Evolutionary conservation across 2,797 vertebrate genomes (phyloP), one percentile per base, ranked within the genome.

Genomic region (Astyanax mexicanus): DNA sequence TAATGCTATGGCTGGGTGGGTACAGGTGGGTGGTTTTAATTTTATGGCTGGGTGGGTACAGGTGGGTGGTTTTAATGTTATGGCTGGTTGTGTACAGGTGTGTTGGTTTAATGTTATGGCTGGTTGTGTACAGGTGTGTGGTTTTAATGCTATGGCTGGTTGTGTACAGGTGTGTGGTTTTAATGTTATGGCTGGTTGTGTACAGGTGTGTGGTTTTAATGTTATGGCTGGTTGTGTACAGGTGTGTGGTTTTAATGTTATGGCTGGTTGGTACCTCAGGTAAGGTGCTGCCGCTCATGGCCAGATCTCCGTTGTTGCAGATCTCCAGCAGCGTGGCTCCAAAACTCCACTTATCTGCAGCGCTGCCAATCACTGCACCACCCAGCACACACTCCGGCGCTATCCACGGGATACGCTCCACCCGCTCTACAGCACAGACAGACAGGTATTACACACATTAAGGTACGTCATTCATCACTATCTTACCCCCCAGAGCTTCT

Each of bases 321-420:
- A 99, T 98, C 80, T 99, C 98, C 38, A 98, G 90, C 57, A 99
- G 81, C 0, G 96, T 98, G 25, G 93, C 92, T 0, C 97, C 97
- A 4, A 98, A 99, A 76, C 97, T 96, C 98, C 97, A 99, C 60
- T 98, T 96, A 84, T 99, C 98, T 0, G 93, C 92, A 0, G 94
- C 89, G 0, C 82, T 88, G 58, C 90, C 88, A 11, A 94, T 87
- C 65, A 72, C 85, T 0, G 83, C 61, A 0, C 86, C 81, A 0
- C 88, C 89, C 0, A 90, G 84, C 0, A 98, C 68, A 6, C 96
- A 97, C 70, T 99, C 98, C 0, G 98, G 98, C 1, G 98, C 96
- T 0, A 96, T 96, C 97, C 96, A 99, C 0, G 98, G 98, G 47
- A 98, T 97, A 0, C 96, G 91, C 5, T 98, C 97, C 37, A 96